Base-by-base conservation (phyloP, 2,113 vertebrate genomes). In the Sciurus niger region DNA sequence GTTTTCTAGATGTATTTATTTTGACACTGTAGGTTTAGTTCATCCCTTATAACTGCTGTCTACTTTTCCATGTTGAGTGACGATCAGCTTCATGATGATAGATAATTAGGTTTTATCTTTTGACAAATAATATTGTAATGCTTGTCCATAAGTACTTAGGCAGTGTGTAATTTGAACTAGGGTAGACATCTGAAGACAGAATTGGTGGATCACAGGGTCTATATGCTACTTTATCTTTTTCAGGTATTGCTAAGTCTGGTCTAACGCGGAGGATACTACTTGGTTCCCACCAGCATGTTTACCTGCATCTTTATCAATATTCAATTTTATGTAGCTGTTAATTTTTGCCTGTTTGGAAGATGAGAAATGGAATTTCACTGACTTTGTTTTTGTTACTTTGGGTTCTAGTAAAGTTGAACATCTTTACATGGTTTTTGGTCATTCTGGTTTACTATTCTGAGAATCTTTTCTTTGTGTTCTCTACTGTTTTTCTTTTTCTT, bases 1-100 rank as follows among this genome's bases (percentile, higher is more conserved):
- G 28, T 67, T 96, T 93, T 96, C 68, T 97, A 55, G 60, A 40
- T 96, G 16, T 70, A 65, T 82, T 92, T 51, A 82, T 78, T 32
- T 76, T 90, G 80, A 93, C 40, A 51, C 6, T 74, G 32, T 74
- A 55, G 37, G 1, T 67, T 83, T 84, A 95, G 55, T 91, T 92
- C 16, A 76, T 84, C 80, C 40, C 73, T 95, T 76, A 43, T 72
- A 73, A 79, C 22, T 73, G 13, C 30, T 77, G 6, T 89, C 94
- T 84, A 84, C 43, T 74, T 83, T 85, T 92, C 4, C 48, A 9
- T 79, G 24, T 84, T 95, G 51, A 95, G 8, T 90, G 86, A 80
- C 43, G 78, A 46, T 76, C 34, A 46, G 13, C 73, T 94, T 95
- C 48, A 68, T 87, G 22, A 8, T 89, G 51, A 93, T 73, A 55